These are phyloP conservation scores for Bhutanitis thaidina DNA, from an alignment of 2,888 invertebrate species.

Conservation along the genomic window DNA sequence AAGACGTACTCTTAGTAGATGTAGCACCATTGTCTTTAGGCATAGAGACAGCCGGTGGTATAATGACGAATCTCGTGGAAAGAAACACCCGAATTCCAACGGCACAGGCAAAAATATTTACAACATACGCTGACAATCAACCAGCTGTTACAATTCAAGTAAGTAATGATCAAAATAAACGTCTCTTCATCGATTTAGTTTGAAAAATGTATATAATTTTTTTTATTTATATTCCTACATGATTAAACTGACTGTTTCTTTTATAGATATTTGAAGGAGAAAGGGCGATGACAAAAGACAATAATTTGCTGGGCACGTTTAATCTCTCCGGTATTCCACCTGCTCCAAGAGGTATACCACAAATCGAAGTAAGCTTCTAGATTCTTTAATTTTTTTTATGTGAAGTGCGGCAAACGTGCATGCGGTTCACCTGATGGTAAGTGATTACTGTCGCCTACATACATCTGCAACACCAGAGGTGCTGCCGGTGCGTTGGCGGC, in stretches of 20 bases:
- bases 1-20: slow-evolving; percentile 91
- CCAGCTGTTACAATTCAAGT: slow-evolving; percentile 92
- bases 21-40: slow-evolving; percentile 88
- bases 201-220: too few species aligned
- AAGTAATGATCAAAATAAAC: neutral
- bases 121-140: slow-evolving; percentile 96
- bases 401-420: too few species aligned
- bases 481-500: too few species aligned
- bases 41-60: slow-evolving; percentile 91
- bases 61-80: slow-evolving; percentile 92
- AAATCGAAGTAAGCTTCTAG: slow-evolving; percentile 76
- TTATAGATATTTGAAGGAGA: slow-evolving; percentile 89
- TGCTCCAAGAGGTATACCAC: slow-evolving; percentile 89
- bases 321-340: slow-evolving; percentile 91
- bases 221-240: too few species aligned
- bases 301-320: slow-evolving; percentile 90
- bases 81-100: slow-evolving; percentile 90
- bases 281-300: slow-evolving; percentile 94
- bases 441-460: too few species aligned
- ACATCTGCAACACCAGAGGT: too few species aligned
- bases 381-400: neutral
- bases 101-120: slow-evolving; percentile 89
- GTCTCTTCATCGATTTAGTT: too few species aligned
- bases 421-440: too few species aligned
- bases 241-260: neutral